These are phyloP conservation scores for Auanema freiburgensis DNA, from an alignment of 2,888 invertebrate genomes.

Conservation along the genomic window DNA sequence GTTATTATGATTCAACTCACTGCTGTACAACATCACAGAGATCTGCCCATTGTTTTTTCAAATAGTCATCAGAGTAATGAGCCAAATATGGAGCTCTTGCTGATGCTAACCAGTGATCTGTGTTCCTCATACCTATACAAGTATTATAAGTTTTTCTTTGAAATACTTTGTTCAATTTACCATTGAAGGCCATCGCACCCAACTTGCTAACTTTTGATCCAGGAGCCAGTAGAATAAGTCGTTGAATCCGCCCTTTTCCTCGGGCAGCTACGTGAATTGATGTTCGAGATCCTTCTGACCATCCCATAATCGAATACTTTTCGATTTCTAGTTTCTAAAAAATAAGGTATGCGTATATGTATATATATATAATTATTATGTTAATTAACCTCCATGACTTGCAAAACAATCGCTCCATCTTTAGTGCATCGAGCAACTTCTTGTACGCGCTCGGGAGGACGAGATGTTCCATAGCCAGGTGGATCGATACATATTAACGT, in stretches of 20 bases:
- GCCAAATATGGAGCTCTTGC: slow-evolving; percentile 56
- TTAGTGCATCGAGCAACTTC: slow-evolving; percentile 59
- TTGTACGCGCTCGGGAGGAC: slow-evolving; percentile 60
- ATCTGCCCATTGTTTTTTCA: slow-evolving; percentile 60
- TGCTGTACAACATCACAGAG: slow-evolving; percentile 60
- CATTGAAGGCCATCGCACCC: slow-evolving; percentile 61
- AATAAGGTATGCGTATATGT: too few species aligned
- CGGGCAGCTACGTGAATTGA: slow-evolving; percentile 59
- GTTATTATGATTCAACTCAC: slow-evolving; percentile 30
- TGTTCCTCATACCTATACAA: slow-evolving; percentile 59
- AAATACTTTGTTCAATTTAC: slow-evolving; percentile 17
- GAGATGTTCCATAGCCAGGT: slow-evolving; percentile 53
- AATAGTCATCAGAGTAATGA: slow-evolving; percentile 55
- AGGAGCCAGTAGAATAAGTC: slow-evolving; percentile 54
- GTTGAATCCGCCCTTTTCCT: slow-evolving; percentile 40
- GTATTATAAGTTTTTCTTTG: background rate
- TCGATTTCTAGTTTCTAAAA: slow-evolving; percentile 33
- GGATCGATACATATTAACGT: slow-evolving; percentile 63
- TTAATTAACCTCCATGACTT: slow-evolving; percentile 54
- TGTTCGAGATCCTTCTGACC: slow-evolving; percentile 57
- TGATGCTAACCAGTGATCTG: slow-evolving; percentile 58
- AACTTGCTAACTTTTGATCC: slow-evolving; percentile 57
- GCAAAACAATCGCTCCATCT: slow-evolving; percentile 56
- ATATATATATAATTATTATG: background rate
- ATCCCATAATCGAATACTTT: slow-evolving; percentile 50